Conservation (phyloP, 2,113 vertebrate genomes). For the Peromyscus californicus region DNA sequence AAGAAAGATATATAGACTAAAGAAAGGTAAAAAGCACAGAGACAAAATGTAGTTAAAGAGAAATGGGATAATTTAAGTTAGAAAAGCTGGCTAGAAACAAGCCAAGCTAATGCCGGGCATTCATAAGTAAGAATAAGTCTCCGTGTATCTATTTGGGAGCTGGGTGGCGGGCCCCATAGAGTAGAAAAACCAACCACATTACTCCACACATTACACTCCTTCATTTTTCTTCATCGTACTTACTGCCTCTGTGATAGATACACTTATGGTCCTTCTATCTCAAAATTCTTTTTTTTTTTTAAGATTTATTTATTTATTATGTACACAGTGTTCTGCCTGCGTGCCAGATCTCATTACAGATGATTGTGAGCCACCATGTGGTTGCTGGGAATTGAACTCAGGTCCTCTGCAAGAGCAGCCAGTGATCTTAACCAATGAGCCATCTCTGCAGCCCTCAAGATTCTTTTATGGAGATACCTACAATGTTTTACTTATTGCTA, state of each 20-base stretch:
- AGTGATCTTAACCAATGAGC: too few relatives aligned
- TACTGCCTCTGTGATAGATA: neutral
- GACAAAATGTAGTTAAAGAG: neutral
- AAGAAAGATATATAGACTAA: neutral
- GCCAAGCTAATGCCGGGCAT: neutral
- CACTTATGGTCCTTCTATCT: slow-evolving; percentile 10
- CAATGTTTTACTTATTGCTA: neutral
- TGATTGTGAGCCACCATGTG: too few relatives aligned
- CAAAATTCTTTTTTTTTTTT: neutral
- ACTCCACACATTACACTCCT: neutral
- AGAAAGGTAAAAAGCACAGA: neutral
- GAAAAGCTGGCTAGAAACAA: neutral
- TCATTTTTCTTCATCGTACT: neutral
- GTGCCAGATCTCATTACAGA: too few relatives aligned
- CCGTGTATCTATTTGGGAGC: neutral
- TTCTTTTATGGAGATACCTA: neutral
- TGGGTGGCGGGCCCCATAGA: too few relatives aligned
- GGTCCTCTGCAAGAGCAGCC: too few relatives aligned
- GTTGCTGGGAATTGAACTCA: too few relatives aligned
- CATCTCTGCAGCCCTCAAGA: too few relatives aligned
- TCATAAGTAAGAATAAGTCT: neutral
- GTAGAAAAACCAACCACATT: neutral
- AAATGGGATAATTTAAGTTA: neutral
- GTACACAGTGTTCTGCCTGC: too few relatives aligned
- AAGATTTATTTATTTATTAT: neutral